Conservation (phyloP, 2,888 invertebrate genomes). For the Tiliacea citrago region DNA sequence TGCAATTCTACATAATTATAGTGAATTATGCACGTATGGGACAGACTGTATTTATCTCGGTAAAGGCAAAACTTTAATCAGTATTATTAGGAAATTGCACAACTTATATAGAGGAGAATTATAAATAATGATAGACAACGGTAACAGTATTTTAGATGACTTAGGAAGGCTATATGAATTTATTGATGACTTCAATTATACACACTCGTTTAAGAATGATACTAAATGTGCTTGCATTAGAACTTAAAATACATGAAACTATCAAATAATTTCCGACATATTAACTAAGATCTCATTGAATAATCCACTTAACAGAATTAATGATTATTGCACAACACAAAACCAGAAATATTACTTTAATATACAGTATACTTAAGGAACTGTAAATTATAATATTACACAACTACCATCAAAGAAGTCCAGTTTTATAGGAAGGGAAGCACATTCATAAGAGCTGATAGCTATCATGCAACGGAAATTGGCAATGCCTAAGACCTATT, state of each 20-base stretch:
- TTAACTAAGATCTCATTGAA: constrained; percentile 16
- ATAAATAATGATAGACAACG: constrained; percentile 5
- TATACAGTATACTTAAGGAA: constrained; percentile 38
- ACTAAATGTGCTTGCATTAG: not conserved
- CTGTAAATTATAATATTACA: constrained; percentile 69
- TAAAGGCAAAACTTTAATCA: constrained; percentile 29
- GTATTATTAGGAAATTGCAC: constrained; percentile 43
- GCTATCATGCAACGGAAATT: constrained; percentile 70
- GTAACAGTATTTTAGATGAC: constrained; percentile 3
- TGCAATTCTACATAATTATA: constrained; percentile 53
- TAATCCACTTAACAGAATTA: constrained; percentile 23
- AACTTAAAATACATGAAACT: not conserved
- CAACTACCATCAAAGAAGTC: constrained; percentile 67
- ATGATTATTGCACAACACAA: constrained; percentile 34
- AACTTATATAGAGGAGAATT: constrained; percentile 7
- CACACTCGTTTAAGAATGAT: not conserved
- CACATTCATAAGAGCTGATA: constrained; percentile 68
- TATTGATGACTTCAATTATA: not conserved
- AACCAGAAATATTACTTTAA: constrained; percentile 44
- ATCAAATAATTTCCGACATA: not conserved
- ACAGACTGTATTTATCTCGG: constrained; percentile 34
- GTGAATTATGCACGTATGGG: constrained; percentile 53
- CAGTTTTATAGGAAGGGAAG: constrained; percentile 71
- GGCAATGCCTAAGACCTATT: constrained; percentile 68
- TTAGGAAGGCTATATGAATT: not conserved